Percentiles rank a stretch among this genome's conserved stretches.
phyloP scores from a whole-genome alignment of 1,140 invertebrate genomes.

The Antheraea mylitta region DNA sequence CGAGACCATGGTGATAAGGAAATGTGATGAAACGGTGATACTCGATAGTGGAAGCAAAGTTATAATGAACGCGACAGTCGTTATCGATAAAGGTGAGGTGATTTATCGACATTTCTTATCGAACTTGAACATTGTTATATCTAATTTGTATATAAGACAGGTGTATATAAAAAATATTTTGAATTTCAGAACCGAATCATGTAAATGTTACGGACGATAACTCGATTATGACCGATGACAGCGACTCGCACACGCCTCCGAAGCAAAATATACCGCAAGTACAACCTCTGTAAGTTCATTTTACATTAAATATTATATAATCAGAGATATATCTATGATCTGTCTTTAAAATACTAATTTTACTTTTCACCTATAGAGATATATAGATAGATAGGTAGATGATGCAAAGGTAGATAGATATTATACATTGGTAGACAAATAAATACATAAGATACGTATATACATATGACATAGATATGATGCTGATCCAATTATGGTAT shows the following conservation, averaged over 20 bases:
- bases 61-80: conserved; percentile 54
- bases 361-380: too few relatives aligned
- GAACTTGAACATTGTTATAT: neutral
- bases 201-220: conserved; percentile 50
- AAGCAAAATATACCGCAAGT: conserved; percentile 18
- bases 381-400: too few relatives aligned
- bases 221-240: conserved; percentile 58
- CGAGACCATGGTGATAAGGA: conserved; percentile 49
- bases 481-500: too few relatives aligned
- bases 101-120: too few relatives aligned
- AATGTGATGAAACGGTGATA: conserved; percentile 29
- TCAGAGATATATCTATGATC: neutral
- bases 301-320: neutral
- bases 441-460: too few relatives aligned
- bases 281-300: conserved; percentile 46
- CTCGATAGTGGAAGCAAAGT: conserved; percentile 31
- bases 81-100: conserved; percentile 45
- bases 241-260: conserved; percentile 40
- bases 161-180: neutral
- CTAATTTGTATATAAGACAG: too few relatives aligned
- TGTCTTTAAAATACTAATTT: neutral
- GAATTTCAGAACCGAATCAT: conserved; percentile 27
- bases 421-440: too few relatives aligned
- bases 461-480: too few relatives aligned
- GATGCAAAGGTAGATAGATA: too few relatives aligned